phyloP scores from a whole-genome alignment of 2,797 vertebrate genomes.

The Enteromius unitaeniatus region DNA sequence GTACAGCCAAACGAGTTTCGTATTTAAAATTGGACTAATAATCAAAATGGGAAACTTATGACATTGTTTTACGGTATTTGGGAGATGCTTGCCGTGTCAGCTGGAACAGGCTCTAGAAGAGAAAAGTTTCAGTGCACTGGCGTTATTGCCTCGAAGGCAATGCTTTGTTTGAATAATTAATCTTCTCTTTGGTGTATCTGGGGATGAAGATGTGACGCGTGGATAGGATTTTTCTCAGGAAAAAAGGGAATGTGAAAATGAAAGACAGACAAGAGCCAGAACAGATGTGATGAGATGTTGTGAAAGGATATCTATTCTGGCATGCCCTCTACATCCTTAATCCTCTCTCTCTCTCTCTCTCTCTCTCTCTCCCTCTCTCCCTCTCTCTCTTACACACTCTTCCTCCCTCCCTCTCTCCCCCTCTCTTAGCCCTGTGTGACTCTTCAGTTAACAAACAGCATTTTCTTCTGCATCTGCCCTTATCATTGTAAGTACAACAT shows the following conservation, averaged over 20 bases:
- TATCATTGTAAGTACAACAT: constrained; percentile 95
- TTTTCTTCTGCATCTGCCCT: constrained; percentile 90
- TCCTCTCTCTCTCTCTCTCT: constrained; percentile 42
- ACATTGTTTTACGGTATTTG: constrained; percentile 37
- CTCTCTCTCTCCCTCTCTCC: constrained; percentile 53
- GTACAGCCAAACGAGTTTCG: background rate
- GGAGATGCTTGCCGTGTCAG: constrained; percentile 34
- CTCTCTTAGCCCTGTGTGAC: constrained; percentile 90
- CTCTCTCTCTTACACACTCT: constrained; percentile 67
- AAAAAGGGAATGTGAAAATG: constrained; percentile 89
- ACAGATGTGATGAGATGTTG: constrained; percentile 87
- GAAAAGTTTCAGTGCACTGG: constrained; percentile 75
- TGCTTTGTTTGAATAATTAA: constrained; percentile 87
- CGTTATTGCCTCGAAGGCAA: constrained; percentile 83
- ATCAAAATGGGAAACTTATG: constrained; percentile 27
- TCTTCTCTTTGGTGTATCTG: constrained; percentile 85
- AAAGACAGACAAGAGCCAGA: constrained; percentile 87
- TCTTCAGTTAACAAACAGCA: constrained; percentile 93
- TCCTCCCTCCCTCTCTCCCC: constrained; percentile 76
- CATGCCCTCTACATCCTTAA: constrained; percentile 65
- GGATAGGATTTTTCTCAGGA: constrained; percentile 82
- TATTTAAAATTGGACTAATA: background rate
- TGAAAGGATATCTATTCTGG: constrained; percentile 87
- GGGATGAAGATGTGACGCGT: constrained; percentile 87
- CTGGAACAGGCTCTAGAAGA: constrained; percentile 15